Base-by-base conservation (phyloP, 1,140 invertebrate genomes). In the Lepidurus arcticus region DNA sequence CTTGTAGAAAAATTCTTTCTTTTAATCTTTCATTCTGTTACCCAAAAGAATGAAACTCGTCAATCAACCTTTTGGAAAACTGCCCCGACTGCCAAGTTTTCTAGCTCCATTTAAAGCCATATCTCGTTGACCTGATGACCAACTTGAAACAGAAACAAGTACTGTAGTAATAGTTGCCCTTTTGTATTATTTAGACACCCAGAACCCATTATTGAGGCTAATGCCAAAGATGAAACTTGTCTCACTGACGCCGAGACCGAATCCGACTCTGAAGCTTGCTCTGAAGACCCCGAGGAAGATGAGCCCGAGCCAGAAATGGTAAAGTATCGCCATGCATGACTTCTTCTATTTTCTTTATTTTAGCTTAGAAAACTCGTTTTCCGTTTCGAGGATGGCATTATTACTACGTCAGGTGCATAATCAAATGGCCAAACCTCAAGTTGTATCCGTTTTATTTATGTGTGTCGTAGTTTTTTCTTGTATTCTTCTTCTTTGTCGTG, bases 331-430 rank as follows among this genome's bases (percentile, higher is more conserved):
- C 16, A 65, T n/a, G 1, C 16, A 65, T n/a, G 1, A 0, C 16
- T 47, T 47, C n/a, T 65, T 9, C 21, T 9, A 7, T 65, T 21
- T 24, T 24, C 24, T 24, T 24, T 24, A 24, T 24, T 24, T 24
- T 24, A 24, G 24, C 24, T 24, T 24, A 24, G 24, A 24, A 24
- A 24, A 24, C 24, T 65, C 53, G 53, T 65, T 65, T 65, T 13
- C 6, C 53, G n/a, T 65, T 65, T 47, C 21, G 16, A 13, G 53
- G 16, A 1, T 16, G 53, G 7, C 53, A 13, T 65, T 21, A 65
- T 65, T 65, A 65, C 53, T 65, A 21, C 16, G 53, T 65, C 53
- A 65, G 53, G 53, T 65, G 53, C 53, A 65, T 65, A 65, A 65
- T 13, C 53, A 4, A 65, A 21, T 16, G 21, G 53, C 8, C 13